Conservation (phyloP, 2,888 invertebrate genomes). For the Oxycera nigricornis region DNA sequence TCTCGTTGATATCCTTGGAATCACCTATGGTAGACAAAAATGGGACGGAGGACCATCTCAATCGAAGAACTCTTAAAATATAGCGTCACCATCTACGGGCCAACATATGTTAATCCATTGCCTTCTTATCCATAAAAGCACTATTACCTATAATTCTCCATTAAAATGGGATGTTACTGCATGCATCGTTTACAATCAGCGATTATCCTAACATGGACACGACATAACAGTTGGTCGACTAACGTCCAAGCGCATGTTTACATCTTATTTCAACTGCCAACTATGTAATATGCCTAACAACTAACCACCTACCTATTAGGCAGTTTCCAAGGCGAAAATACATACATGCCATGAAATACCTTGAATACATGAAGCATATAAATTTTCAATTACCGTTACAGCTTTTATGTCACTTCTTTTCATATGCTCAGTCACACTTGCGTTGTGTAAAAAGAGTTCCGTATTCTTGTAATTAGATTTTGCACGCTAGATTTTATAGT, state of each 20-base stretch:
- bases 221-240: neutral
- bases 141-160: too few relatives aligned
- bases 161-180: neutral
- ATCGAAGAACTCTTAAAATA: too few relatives aligned
- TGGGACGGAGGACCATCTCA: too few relatives aligned
- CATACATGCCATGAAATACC: neutral
- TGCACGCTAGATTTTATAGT: neutral
- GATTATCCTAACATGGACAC: constrained; percentile 25
- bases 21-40: too few relatives aligned
- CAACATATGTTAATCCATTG: too few relatives aligned
- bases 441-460: neutral
- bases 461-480: neutral
- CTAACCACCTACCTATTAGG: neutral
- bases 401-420: neutral
- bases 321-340: too few relatives aligned
- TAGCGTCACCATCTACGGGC: too few relatives aligned
- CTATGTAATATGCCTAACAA: neutral
- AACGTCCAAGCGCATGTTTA: too few relatives aligned
- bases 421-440: neutral
- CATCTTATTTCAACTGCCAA: neutral
- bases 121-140: too few relatives aligned
- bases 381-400: neutral
- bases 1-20: too few relatives aligned
- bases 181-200: constrained; percentile 18
- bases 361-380: neutral